These are phyloP conservation scores for Austrofundulus limnaeus DNA, from an alignment of 2,113 vertebrate genomes.

Conservation along the genomic window DNA sequence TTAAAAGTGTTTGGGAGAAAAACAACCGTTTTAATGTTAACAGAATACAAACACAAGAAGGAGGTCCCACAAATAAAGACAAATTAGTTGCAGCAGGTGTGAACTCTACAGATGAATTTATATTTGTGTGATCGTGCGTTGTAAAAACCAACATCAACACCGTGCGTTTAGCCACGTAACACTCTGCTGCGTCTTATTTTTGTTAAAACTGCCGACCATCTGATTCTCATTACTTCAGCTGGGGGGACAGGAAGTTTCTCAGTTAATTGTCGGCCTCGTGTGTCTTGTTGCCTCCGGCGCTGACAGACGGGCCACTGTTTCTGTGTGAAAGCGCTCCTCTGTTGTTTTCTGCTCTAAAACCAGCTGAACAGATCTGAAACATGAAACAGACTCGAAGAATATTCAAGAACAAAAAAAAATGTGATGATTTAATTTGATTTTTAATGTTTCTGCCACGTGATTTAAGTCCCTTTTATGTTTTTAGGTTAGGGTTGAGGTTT, in stretches of 20 bases:
- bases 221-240: slow-evolving; percentile 63
- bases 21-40: too few relatives aligned
- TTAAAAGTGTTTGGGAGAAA: too few relatives aligned
- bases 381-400: slow-evolving; percentile 27
- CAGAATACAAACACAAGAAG: too few relatives aligned
- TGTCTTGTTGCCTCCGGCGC: slow-evolving; percentile 52
- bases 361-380: slow-evolving; percentile 15
- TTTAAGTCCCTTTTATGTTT: slow-evolving; percentile 5
- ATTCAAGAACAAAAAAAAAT: not conserved
- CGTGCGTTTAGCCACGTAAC: too few relatives aligned
- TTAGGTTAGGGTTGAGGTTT: slow-evolving; percentile 5
- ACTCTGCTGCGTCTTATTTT: too few relatives aligned
- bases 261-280: slow-evolving; percentile 66
- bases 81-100: too few relatives aligned
- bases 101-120: too few relatives aligned
- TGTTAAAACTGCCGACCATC: slow-evolving; percentile 40
- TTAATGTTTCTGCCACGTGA: slow-evolving; percentile 12
- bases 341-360: slow-evolving; percentile 26
- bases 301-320: slow-evolving; percentile 37
- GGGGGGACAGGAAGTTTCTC: slow-evolving; percentile 35
- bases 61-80: too few relatives aligned
- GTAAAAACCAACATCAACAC: too few relatives aligned
- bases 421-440: slow-evolving; percentile 27
- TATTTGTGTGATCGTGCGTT: too few relatives aligned
- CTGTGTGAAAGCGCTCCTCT: slow-evolving; percentile 38